phyloP scores from a whole-genome alignment of 1,140 invertebrate species.

The Ips nitidus region DNA sequence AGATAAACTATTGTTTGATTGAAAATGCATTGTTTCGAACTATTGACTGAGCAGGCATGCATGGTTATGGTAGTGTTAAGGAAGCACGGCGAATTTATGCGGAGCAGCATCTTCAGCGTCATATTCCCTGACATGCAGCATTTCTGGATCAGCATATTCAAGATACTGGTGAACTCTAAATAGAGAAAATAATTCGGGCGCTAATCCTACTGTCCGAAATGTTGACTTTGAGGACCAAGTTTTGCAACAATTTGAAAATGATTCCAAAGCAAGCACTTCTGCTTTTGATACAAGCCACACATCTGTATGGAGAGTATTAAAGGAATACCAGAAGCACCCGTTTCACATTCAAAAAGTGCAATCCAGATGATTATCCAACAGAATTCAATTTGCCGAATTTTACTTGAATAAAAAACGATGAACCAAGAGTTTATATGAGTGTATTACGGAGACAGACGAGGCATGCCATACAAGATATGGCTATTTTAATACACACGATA shows the following conservation, averaged over 20 bases:
- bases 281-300: neutral
- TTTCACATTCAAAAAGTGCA: conserved; percentile 10
- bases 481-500: no score
- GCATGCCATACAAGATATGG: no score
- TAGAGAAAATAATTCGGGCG: neutral
- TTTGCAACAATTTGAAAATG: conserved; percentile 1
- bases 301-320: conserved; percentile 1
- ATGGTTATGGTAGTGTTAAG: conserved; percentile 7
- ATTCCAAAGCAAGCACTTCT: neutral
- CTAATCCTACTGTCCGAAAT: conserved; percentile 5
- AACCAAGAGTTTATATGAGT: no score
- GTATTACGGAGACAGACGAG: no score
- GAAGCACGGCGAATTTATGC: conserved; percentile 5
- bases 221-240: conserved; percentile 6
- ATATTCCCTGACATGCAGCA: conserved; percentile 2
- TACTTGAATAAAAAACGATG: neutral
- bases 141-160: conserved; percentile 7
- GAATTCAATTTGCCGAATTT: neutral
- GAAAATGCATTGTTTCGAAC: neutral
- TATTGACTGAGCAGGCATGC: conserved; percentile 5
- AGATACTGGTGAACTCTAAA: neutral
- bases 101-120: conserved; percentile 1
- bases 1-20: conserved; percentile 4
- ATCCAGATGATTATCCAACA: conserved; percentile 3
- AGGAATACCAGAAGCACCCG: neutral